These are phyloP conservation scores for Eulithis testata DNA, from an alignment of 2,888 invertebrate species.

Conservation along the genomic window DNA sequence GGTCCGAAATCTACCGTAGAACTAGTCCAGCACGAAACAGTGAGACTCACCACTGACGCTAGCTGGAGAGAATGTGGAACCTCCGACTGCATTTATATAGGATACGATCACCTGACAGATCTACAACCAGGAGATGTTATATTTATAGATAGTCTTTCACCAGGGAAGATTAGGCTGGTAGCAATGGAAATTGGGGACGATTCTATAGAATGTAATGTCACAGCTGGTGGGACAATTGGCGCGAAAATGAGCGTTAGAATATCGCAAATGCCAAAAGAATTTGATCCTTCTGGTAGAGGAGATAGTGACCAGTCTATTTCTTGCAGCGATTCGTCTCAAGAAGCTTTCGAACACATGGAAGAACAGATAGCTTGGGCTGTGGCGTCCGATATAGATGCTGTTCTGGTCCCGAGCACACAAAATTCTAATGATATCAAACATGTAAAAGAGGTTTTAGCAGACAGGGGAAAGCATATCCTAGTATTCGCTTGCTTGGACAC, in stretches of 20 bases:
- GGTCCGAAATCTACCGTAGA: conserved; percentile 68
- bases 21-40: conserved; percentile 63
- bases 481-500: conserved; percentile 73
- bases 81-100: conserved; percentile 81
- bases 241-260: conserved; percentile 81
- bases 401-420: conserved; percentile 69
- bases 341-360: conserved; percentile 88
- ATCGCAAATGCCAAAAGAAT: conserved; percentile 77
- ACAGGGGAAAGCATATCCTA: conserved; percentile 75
- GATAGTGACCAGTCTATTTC: conserved; percentile 73
- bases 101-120: conserved; percentile 80
- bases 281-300: conserved; percentile 62
- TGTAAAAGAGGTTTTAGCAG: conserved; percentile 62
- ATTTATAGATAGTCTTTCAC: conserved; percentile 73
- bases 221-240: conserved; percentile 79
- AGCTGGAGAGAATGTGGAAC: conserved; percentile 83
- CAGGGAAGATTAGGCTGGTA: conserved; percentile 67
- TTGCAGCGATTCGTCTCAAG: conserved; percentile 83
- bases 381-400: conserved; percentile 71
- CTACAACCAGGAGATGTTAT: conserved; percentile 79
- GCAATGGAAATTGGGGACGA: conserved; percentile 72
- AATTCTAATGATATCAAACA: conserved; percentile 59
- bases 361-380: conserved; percentile 77
- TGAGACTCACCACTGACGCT: conserved; percentile 79
- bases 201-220: conserved; percentile 80